Base-by-base conservation (phyloP, 2,797 vertebrate genomes). In the Urophycis tenuis region DNA sequence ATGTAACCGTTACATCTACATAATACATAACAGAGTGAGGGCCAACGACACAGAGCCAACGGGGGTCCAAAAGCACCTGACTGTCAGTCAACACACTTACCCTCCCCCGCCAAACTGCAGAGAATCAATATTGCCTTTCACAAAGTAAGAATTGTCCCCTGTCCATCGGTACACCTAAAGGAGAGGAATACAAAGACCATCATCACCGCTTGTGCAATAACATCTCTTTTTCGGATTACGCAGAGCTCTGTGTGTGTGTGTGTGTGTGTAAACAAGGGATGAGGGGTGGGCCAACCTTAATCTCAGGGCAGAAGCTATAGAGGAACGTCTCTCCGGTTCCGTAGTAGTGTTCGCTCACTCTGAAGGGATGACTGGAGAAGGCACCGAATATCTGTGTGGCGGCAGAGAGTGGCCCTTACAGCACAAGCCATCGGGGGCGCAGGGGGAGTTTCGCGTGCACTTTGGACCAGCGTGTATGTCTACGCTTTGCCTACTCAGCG, bases 271-370 rank as follows among this genome's bases (percentile, higher is more conserved):
- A 49, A 49, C 17, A 3, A 49, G 64, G 10, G 0, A 10, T n/a
- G 0, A 22, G 36, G 39, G 39, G 14, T n/a, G 35, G 25, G 67
- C 82, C 60, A 75, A 97, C 98, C 96, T 97, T 96, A 87, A 99
- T 96, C 91, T 96, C 94, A 53, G 97, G 97, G 87, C 94, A 94
- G 89, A 99, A 99, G 29, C 95, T 98, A 83, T 94, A 99, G 71
- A 99, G 95, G 87, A 99, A 99, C 0, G 97, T 98, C 89, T 99
- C 97, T 77, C 98, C 98, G 19, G 97, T 99, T 84, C 98, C 98
- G 25, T 97, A 99, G 87, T 95, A 99, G 89, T 98, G 95, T 80
- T 99, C 98, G 78, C 96, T 99, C 87, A 98, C 92, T 92, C 91
- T 94, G 91, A 99, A 98, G n/a, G 97, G 96, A 87, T 99, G 95